Percentiles rank a stretch among this genome's conserved stretches.
Evolutionary conservation across 2,888 invertebrate genomes (phyloP).

Genomic region (Parthenolecanium corni): DNA sequence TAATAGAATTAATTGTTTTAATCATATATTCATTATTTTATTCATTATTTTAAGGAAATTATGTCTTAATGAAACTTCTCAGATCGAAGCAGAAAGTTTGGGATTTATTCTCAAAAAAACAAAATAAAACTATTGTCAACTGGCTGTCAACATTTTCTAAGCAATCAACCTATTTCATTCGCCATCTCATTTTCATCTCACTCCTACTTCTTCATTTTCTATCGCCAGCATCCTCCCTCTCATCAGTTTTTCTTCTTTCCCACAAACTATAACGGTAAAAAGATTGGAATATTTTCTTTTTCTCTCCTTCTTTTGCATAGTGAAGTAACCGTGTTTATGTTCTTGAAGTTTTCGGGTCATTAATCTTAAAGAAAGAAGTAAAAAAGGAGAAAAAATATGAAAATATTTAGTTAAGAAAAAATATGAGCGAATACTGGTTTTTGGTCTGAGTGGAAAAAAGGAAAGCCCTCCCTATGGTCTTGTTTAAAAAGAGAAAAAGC

Average conservation of each 20-base stretch:
- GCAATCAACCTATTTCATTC: too few relatives aligned
- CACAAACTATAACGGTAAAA: constrained; percentile 17
- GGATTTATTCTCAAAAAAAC: too few relatives aligned
- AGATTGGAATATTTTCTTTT: constrained; percentile 23
- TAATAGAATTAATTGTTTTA: too few relatives aligned
- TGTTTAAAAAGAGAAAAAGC: not conserved
- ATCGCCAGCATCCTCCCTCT: not conserved
- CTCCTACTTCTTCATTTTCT: not conserved
- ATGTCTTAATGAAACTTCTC: too few relatives aligned
- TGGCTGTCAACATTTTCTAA: too few relatives aligned
- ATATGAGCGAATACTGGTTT: constrained; percentile 8
- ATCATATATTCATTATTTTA: too few relatives aligned
- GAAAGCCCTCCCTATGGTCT: not conserved
- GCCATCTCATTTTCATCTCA: not conserved
- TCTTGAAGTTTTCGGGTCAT: constrained; percentile 32
- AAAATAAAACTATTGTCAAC: too few relatives aligned
- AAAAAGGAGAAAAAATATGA: constrained; percentile 24
- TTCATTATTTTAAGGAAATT: too few relatives aligned
- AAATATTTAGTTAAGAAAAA: constrained; percentile 28
- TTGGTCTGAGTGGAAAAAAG: constrained; percentile 13
- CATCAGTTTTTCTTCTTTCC: not conserved
- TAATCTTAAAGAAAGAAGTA: constrained; percentile 31
- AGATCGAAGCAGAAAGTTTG: too few relatives aligned
- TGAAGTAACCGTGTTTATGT: constrained; percentile 31
- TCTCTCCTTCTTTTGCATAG: constrained; percentile 18